Percentiles rank a stretch among this genome's conserved stretches.
Conservation (phyloP, 1,140 invertebrate species). For the Bombus superbus region DNA sequence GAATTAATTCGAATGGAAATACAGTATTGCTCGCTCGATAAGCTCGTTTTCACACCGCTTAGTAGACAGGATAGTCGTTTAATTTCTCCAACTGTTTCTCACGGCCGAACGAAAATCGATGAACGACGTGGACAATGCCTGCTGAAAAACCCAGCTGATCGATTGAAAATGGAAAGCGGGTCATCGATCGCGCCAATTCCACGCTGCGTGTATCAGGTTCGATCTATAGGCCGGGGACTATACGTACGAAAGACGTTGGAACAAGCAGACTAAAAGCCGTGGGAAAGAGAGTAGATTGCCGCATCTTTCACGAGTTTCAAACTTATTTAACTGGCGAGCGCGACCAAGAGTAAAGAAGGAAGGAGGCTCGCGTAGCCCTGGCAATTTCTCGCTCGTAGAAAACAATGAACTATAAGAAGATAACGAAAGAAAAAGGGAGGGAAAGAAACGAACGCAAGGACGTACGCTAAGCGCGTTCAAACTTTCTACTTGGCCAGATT, state of each 20-base stretch:
- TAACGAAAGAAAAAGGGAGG: slow-evolving; percentile 21
- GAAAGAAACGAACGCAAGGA: slow-evolving; percentile 35
- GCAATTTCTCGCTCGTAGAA: neutral
- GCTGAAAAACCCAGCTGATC: neutral
- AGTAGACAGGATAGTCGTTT: neutral
- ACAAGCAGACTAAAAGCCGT: neutral
- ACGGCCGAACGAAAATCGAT: neutral
- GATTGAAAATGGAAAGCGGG: neutral
- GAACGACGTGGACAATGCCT: neutral
- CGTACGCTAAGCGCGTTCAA: slow-evolving; percentile 25
- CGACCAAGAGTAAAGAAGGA: no score
- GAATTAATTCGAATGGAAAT: slow-evolving; percentile 1
- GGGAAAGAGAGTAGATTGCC: neutral
- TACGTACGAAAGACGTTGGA: no score
- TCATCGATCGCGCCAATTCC: neutral
- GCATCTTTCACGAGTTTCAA: neutral
- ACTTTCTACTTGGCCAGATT: slow-evolving; percentile 69
- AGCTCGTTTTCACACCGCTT: neutral
- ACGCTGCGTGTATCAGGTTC: no score
- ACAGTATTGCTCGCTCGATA: neutral
- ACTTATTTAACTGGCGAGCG: neutral
- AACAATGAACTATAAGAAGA: slow-evolving; percentile 9
- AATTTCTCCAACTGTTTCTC: no score
- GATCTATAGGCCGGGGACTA: no score
- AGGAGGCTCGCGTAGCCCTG: neutral